Evolutionary conservation across 1,140 invertebrate species (phyloP).

Genomic region (Polypedilum pembai): DNA sequence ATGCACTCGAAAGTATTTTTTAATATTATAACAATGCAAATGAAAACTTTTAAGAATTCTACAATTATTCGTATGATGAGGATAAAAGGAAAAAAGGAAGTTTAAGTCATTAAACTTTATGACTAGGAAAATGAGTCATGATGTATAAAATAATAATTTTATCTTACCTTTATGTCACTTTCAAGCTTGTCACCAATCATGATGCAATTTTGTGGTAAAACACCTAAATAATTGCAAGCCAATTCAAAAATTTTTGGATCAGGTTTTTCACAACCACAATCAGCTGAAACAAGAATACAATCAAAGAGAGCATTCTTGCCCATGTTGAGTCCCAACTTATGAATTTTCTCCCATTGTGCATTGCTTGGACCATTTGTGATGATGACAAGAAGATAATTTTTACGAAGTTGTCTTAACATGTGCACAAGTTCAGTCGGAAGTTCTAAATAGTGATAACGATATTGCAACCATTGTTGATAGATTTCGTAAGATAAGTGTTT

Average conservation of each 20-base stretch:
- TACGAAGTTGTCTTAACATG: conserved; percentile 52
- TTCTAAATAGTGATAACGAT: conserved; percentile 64
- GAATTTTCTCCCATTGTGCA: conserved; percentile 80
- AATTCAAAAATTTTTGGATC: conserved; percentile 67
- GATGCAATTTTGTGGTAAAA: conserved; percentile 62
- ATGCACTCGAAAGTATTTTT: no score
- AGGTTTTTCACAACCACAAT: conserved; percentile 77
- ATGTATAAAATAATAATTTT: background rate
- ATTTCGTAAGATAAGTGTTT: conserved; percentile 60
- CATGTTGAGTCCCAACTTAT: conserved; percentile 54
- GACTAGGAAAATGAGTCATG: no score
- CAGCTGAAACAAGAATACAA: conserved; percentile 69
- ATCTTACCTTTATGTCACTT: conserved; percentile 63
- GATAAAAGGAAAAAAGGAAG: no score
- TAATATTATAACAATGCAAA: no score
- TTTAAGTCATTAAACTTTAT: no score
- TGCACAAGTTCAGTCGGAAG: conserved; percentile 55
- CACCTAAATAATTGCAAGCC: conserved; percentile 63
- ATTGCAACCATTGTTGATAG: conserved; percentile 64
- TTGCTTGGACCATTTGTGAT: conserved; percentile 77
- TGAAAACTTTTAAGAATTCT: no score
- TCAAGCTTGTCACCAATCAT: conserved; percentile 83
- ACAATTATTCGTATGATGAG: no score
- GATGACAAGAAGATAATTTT: conserved; percentile 63
- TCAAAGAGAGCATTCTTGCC: conserved; percentile 50